A percentile compares a stretch with the other conserved stretches of the same genome.
Conservation (phyloP, 2,797 vertebrate genomes). For the Hephaestus fuliginosus region DNA sequence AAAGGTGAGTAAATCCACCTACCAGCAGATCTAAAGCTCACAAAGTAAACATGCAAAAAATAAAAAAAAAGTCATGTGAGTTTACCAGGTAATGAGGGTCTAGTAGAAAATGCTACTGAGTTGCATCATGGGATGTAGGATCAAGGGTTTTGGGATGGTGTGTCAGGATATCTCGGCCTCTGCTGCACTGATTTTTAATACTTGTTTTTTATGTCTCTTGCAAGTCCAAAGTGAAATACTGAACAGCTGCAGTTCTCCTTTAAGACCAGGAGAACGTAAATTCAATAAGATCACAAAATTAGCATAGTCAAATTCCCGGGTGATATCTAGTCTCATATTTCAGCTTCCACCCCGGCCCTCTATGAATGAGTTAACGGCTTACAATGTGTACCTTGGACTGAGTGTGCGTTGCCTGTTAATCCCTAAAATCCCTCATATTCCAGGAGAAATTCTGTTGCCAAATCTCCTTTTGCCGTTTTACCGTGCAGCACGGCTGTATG, state of each 20-base stretch:
- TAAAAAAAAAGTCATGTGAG: background rate
- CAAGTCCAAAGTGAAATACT: background rate
- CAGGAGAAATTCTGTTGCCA: constrained; percentile 57
- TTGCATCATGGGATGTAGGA: background rate
- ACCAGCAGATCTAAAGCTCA: background rate
- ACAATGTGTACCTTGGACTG: constrained; percentile 72
- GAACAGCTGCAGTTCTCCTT: background rate
- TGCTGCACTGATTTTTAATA: background rate
- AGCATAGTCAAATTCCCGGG: background rate
- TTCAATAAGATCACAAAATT: background rate
- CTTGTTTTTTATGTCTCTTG: background rate
- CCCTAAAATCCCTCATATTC: constrained; percentile 77
- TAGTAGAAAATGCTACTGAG: background rate
- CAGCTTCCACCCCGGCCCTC: constrained; percentile 22
- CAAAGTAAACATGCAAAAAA: background rate
- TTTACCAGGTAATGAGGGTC: background rate
- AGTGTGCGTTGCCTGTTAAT: constrained; percentile 70
- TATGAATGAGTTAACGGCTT: constrained; percentile 60
- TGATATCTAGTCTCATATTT: background rate
- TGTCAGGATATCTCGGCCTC: background rate
- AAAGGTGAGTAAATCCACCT: too few species aligned
- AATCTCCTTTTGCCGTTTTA: constrained; percentile 64
- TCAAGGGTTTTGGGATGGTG: too few species aligned
- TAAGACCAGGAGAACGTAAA: background rate
- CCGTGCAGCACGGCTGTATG: constrained; percentile 17